These are phyloP conservation scores for Macrochelys suwanniensis DNA, from an alignment of 2,797 vertebrate species.

Conservation along the genomic window DNA sequence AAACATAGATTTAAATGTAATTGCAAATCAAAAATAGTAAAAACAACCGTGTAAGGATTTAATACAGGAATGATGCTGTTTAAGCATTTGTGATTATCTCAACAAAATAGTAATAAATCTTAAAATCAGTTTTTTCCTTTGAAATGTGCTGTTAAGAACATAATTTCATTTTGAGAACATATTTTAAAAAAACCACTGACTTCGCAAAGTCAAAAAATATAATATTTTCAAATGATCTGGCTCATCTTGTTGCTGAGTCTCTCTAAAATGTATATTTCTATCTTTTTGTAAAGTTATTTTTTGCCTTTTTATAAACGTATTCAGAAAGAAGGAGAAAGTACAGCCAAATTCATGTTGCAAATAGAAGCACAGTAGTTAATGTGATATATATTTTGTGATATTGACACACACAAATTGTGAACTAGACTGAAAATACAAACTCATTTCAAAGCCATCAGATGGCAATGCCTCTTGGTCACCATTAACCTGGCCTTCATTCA, in stretches of 20 bases:
- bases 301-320: neutral
- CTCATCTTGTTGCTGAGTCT: neutral
- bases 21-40: neutral
- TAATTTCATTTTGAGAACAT: neutral
- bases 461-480: neutral
- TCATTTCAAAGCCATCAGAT: neutral
- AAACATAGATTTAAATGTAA: neutral
- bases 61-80: neutral
- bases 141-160: neutral
- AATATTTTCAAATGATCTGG: neutral
- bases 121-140: neutral
- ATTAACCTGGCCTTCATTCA: neutral
- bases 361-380: neutral
- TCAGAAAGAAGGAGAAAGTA: neutral
- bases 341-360: neutral
- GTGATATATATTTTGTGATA: neutral
- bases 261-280: neutral
- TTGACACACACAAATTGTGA: neutral
- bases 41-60: neutral
- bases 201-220: neutral
- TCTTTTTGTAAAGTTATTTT: neutral
- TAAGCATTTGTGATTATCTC: neutral
- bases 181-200: neutral
- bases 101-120: neutral
- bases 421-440: neutral